Percentiles rank a stretch among this genome's conserved stretches.
Conservation (phyloP, 2,797 vertebrate species). For the Etheostoma nigrum region DNA sequence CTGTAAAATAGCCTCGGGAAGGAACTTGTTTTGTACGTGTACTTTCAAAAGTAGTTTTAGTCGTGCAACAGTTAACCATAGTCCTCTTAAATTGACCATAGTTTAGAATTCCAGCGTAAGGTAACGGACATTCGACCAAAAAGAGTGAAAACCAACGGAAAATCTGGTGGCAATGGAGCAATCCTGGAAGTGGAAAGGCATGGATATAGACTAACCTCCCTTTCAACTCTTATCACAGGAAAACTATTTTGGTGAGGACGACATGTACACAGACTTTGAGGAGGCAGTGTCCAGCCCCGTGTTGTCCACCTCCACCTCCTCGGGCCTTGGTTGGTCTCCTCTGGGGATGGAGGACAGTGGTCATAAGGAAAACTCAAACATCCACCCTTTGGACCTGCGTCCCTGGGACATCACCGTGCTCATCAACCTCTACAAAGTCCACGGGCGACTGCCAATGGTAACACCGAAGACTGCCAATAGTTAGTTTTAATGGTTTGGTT, state of each 20-base stretch:
- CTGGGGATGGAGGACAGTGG: conserved; percentile 90
- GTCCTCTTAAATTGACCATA: no score
- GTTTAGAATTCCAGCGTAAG: no score
- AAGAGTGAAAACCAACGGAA: no score
- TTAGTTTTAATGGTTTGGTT: not conserved
- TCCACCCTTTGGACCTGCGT: conserved; percentile 92
- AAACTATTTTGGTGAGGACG: conserved; percentile 99
- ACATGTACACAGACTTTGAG: conserved; percentile 99
- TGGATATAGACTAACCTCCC: not conserved
- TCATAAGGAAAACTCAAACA: conserved; percentile 82
- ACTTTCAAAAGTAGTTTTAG: no score
- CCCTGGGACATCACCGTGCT: conserved; percentile 99
- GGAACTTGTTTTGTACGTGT: no score
- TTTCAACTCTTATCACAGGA: conserved; percentile 82
- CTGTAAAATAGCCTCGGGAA: no score
- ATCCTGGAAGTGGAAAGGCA: no score
- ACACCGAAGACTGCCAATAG: conserved; percentile 60
- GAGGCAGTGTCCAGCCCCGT: conserved; percentile 93
- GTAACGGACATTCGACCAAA: no score
- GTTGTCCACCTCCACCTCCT: conserved; percentile 92
- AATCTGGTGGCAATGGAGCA: no score
- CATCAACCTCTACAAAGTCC: conserved; percentile 97
- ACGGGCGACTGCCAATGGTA: conserved; percentile 96
- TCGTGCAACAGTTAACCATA: no score
- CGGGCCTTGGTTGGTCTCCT: conserved; percentile 94